Conservation (phyloP, 2,888 invertebrate genomes). For the Caenorhabditis drosophilae region DNA sequence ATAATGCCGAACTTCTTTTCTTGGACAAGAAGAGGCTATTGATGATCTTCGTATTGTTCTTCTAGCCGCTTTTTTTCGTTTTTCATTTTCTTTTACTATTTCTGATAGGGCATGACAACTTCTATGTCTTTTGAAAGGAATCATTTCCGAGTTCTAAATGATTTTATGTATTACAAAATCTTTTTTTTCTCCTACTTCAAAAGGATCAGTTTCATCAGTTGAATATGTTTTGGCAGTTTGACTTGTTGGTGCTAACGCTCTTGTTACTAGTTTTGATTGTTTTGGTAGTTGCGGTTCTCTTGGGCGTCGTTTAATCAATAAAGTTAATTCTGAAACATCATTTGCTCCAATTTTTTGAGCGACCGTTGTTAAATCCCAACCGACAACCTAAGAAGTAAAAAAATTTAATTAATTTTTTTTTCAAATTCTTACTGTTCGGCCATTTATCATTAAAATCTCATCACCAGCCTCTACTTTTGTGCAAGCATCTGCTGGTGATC, state of each 20-base stretch:
- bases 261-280: slow-evolving; percentile 29
- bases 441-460: slow-evolving; percentile 88
- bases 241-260: slow-evolving; percentile 44
- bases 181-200: not conserved
- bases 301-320: slow-evolving; percentile 79
- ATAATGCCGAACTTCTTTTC: slow-evolving; percentile 20
- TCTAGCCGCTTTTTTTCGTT: slow-evolving; percentile 3
- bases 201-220: slow-evolving; percentile 15
- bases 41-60: slow-evolving; percentile 25
- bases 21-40: slow-evolving; percentile 26
- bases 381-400: slow-evolving; percentile 36
- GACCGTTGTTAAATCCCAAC: slow-evolving; percentile 55
- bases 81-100: slow-evolving; percentile 34
- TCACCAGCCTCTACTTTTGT: slow-evolving; percentile 93
- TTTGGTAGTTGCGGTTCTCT: slow-evolving; percentile 39
- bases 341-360: slow-evolving; percentile 42
- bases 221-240: slow-evolving; percentile 38
- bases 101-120: slow-evolving; percentile 26
- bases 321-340: slow-evolving; percentile 75
- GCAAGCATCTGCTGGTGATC: slow-evolving; percentile 88
- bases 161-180: no score
- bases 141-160: slow-evolving; percentile 8
- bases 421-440: slow-evolving; percentile 73
- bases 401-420: slow-evolving; percentile 10
- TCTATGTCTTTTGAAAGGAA: slow-evolving; percentile 29